Evolutionary conservation across 2,797 vertebrate genomes (phyloP), one percentile per base, ranked within the genome.

Genomic region (Eupleurogrammus muticus): DNA sequence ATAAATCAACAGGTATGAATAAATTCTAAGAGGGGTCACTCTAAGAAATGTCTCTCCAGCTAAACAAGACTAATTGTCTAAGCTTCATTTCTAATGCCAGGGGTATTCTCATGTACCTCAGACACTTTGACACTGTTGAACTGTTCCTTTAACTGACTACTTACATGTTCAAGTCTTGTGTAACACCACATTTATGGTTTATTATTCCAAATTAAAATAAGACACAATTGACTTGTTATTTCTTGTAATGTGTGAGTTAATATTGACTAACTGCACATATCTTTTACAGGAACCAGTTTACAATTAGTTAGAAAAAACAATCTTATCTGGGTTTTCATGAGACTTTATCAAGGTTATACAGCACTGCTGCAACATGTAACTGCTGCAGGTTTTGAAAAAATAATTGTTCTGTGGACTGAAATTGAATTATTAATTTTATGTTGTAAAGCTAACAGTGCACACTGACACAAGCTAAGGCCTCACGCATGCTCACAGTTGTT

Each of bases 401-500:
- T 28, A 20, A 7, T n/a, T 34, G 19, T 56, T 58, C 2, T 54
- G 20, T 28, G 13, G 14, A 52, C 20, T 23, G 36, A 65, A 62
- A 40, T 34, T 19, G 19, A 47, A 10, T 24, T 28, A 14, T 53
- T 32, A 10, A 17, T 46, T 64, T 59, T 40, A 44, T 66, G n/a
- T 40, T 32, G 10, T 9, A 66, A 58, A 62, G 23, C 40, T 16
- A 57, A 4, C 42, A 49, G 28, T 19, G 46, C n/a, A 55, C 8
- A n/a, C 57, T 42, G 38, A 61, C 51, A 38, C 40, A 8, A 44
- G 14, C 13, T 34, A 44, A 42, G 35, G 3, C 38, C 38, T 24
- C 23, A 69, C 62, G 53, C 48, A 75, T 20, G 24, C 9, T 20
- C 19, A 52, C 34, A 32, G 24, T 66, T 61, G 46, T 60, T 66